Percentiles rank a stretch among this genome's conserved stretches.
These are phyloP conservation scores for Papilio elwesi DNA, from an alignment of 2,888 invertebrate genomes.

Conservation along the genomic window DNA sequence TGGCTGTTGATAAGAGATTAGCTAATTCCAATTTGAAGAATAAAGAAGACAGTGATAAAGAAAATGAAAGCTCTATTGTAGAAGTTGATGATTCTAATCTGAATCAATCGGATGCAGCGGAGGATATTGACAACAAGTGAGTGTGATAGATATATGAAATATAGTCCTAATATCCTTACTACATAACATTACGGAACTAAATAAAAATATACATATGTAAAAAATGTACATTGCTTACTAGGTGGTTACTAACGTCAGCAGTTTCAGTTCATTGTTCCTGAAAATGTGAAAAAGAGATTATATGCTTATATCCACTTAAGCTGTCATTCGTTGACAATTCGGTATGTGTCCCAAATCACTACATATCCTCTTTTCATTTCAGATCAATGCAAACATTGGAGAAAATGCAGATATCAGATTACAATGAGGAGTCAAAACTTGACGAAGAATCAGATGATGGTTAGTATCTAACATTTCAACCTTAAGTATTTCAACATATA, in stretches of 20 bases:
- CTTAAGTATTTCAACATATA: background rate
- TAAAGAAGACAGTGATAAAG: conserved; percentile 53
- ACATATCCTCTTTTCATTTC: conserved; percentile 41
- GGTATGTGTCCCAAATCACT: background rate
- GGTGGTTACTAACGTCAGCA: no score
- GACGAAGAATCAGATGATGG: conserved; percentile 77
- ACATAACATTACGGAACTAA: no score
- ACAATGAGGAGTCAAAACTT: conserved; percentile 63
- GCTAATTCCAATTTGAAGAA: conserved; percentile 68
- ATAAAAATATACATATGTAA: no score
- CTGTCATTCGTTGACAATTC: no score
- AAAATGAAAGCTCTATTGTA: conserved; percentile 51
- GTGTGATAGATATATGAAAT: conserved; percentile 43
- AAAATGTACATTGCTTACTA: no score
- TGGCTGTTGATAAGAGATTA: conserved; percentile 83
- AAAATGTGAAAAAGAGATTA: no score
- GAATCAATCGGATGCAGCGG: conserved; percentile 60
- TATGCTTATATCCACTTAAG: no score
- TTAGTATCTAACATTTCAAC: conserved; percentile 43
- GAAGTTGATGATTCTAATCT: conserved; percentile 66
- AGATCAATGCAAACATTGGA: conserved; percentile 70
- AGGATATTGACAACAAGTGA: conserved; percentile 67
- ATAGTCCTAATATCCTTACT: no score
- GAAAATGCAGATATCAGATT: conserved; percentile 58
- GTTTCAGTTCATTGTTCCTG: no score